A percentile compares a stretch with the other conserved stretches of the same genome.
These are phyloP conservation scores for Nesometra sesokonis DNA, from an alignment of 35 echinoderm and acorn worm genomes.

Conservation along the genomic window DNA sequence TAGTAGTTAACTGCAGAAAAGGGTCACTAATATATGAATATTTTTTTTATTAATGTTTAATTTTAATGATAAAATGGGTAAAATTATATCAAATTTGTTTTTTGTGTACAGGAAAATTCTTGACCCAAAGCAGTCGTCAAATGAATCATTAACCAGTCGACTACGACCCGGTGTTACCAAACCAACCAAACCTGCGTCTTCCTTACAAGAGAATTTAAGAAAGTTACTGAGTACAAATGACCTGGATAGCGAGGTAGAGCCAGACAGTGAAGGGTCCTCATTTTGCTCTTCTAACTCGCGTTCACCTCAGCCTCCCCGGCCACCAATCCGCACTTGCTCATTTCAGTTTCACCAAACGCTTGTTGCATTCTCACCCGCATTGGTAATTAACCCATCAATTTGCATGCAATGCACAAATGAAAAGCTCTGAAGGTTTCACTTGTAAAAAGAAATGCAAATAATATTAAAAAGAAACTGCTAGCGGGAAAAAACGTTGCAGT, in stretches of 20 bases:
- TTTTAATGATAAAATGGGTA: background rate
- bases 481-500: background rate
- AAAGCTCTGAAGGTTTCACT: background rate
- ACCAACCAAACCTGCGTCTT: constrained; percentile 22
- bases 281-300: background rate
- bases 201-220: constrained; percentile 65
- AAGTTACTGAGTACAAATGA: constrained; percentile 67
- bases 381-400: background rate
- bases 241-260: background rate
- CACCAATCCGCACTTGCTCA: background rate
- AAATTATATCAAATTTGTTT: constrained; percentile 5
- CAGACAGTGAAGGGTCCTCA: background rate
- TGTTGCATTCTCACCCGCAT: background rate
- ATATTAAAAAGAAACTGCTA: background rate
- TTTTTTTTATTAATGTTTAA: too few species aligned
- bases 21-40: too few species aligned
- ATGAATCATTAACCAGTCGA: constrained; percentile 62
- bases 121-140: constrained; percentile 58
- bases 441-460: background rate
- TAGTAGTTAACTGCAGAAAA: too few species aligned
- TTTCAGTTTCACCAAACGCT: background rate
- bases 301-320: background rate
- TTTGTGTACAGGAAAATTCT: constrained; percentile 45
- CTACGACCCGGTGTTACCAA: constrained; percentile 39
- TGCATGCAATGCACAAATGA: background rate